Percentiles rank a stretch among this genome's conserved stretches.
These are phyloP conservation scores for Itoplectis maculator DNA, from an alignment of 2,888 invertebrate genomes.

Conservation along the genomic window DNA sequence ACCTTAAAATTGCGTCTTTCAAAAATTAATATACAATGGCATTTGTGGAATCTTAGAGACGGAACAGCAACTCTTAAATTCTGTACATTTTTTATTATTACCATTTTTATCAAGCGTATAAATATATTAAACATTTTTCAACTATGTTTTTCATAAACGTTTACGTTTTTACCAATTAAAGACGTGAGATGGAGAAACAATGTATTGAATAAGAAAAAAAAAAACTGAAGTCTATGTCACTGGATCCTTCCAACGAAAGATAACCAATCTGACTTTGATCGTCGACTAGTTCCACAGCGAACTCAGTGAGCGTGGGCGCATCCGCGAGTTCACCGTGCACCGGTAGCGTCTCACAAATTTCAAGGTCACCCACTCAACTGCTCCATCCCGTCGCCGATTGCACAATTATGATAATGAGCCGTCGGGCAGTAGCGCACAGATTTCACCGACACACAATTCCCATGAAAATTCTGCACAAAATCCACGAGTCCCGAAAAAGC, in stretches of 20 bases:
- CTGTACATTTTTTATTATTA: neutral
- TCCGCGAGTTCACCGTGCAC: neutral
- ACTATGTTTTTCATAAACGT: too few species aligned
- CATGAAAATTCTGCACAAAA: slow-evolving; percentile 5
- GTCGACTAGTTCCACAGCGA: neutral
- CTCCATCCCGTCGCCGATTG: neutral
- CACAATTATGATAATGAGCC: slow-evolving; percentile 25
- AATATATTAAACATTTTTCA: neutral
- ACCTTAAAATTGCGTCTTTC: neutral
- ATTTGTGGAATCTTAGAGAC: neutral
- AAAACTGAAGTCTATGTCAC: too few species aligned
- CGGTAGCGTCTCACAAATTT: slow-evolving; percentile 2
- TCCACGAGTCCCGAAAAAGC: neutral
- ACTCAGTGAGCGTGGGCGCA: neutral
- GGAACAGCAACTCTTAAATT: neutral
- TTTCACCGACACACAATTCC: neutral
- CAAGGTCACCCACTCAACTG: slow-evolving; percentile 4
- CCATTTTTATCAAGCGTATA: neutral
- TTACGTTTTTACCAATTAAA: too few species aligned
- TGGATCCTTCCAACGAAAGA: neutral
- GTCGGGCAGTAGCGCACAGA: neutral
- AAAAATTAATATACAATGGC: neutral
- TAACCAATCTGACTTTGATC: neutral
- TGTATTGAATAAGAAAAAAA: too few species aligned
- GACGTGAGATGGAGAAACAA: too few species aligned